A percentile compares a stretch with the other conserved stretches of the same genome.
phyloP scores from a whole-genome alignment of 1,140 invertebrate genomes.

The Campoletis sonorensis region DNA sequence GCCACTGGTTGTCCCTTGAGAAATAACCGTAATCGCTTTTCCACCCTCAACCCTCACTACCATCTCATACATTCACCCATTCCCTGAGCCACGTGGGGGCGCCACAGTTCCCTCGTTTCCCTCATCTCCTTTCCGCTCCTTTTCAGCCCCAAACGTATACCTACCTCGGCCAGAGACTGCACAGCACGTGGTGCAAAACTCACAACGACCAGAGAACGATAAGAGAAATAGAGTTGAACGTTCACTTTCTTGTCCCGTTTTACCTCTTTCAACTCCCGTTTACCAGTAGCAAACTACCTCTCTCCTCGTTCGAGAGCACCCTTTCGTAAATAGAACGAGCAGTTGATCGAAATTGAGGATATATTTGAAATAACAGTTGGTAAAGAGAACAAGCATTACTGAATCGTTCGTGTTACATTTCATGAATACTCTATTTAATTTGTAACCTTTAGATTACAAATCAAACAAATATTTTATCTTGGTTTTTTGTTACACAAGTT shows the following conservation, averaged over 20 bases:
- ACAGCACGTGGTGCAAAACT: constrained; percentile 25
- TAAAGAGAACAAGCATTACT: not conserved
- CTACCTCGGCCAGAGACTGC: not conserved
- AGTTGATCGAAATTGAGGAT: constrained; percentile 11
- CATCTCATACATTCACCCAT: constrained; percentile 43
- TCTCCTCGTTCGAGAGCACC: constrained; percentile 17
- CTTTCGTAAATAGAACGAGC: constrained; percentile 23
- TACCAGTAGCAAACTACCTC: constrained; percentile 10
- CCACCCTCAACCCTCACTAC: constrained; percentile 32
- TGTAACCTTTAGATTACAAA: not conserved
- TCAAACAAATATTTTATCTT: too few relatives aligned
- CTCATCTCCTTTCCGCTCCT: not conserved
- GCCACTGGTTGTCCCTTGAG: constrained; percentile 61
- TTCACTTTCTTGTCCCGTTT: constrained; percentile 30
- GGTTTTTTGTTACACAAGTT: too few relatives aligned
- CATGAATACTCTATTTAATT: not conserved
- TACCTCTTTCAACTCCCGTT: constrained; percentile 9
- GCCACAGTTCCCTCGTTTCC: not conserved
- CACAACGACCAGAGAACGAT: constrained; percentile 49
- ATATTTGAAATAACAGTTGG: constrained; percentile 12
- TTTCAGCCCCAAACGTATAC: not conserved
- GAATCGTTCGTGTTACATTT: not conserved
- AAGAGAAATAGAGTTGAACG: constrained; percentile 49
- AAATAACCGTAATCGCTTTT: constrained; percentile 69
- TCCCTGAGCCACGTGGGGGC: not conserved